Conservation (phyloP, 2,797 vertebrate genomes). For the Crocidura indochinensis region DNA sequence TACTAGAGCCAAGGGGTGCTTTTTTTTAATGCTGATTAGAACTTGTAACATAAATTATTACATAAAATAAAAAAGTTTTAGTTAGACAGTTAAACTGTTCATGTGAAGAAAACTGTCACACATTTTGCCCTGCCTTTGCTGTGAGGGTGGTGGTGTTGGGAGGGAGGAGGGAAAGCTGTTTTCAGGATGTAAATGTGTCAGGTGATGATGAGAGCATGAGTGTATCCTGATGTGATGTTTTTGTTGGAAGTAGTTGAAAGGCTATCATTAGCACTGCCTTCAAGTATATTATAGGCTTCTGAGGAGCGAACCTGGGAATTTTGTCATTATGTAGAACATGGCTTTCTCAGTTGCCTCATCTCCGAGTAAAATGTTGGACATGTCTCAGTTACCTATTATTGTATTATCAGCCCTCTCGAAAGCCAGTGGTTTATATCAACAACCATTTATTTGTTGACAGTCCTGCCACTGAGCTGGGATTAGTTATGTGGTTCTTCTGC, state of each 20-base stretch:
- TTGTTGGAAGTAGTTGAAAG: background rate
- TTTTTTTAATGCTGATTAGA: background rate
- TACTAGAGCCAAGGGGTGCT: background rate
- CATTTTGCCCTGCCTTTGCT: background rate
- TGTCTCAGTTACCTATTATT: background rate
- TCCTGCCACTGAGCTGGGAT: background rate
- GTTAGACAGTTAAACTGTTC: background rate
- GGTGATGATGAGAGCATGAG: background rate
- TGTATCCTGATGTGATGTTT: background rate
- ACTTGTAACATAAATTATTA: background rate
- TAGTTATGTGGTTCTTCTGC: background rate
- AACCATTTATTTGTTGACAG: background rate
- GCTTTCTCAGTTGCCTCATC: background rate
- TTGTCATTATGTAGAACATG: background rate
- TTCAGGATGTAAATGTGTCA: background rate
- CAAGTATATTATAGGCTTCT: background rate
- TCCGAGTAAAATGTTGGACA: background rate
- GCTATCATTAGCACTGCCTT: background rate
- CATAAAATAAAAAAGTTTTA: background rate
- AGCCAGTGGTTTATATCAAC: background rate
- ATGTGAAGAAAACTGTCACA: background rate
- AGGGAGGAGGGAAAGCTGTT: background rate
- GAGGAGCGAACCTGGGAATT: background rate
- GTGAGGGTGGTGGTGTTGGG: too few relatives aligned
- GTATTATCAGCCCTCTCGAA: background rate